Evolutionary conservation across 2,797 vertebrate genomes (phyloP), one percentile per base, ranked within the genome.

Genomic region (Mus caroli): DNA sequence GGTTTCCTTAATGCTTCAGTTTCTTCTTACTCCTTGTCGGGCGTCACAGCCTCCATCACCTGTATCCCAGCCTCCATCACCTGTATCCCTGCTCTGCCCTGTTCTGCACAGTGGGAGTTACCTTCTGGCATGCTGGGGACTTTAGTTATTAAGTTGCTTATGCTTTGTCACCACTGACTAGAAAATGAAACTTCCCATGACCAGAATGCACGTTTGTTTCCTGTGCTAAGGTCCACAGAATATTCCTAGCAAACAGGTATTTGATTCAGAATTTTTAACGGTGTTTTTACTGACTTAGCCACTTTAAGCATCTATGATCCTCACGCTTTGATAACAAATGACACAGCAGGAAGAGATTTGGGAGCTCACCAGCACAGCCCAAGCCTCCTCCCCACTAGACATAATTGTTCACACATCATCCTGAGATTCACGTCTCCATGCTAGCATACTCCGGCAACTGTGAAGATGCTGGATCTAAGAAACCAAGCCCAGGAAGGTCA

Each of bases 381-480:
- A 4, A 37, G 46, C 31, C 2, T 24, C 37, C 13, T 40, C 15
- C 24, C 43, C 34, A 71, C 34, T 8, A 9, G 0, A 40, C 22
- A 26, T 14, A 9, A 17, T 28, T 15, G 0, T 11, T 88, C 46
- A 22, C 22, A 58, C 0, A 34, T 13, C 34, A 54, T 6, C 10
- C n/a, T 64, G 3, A 34, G 20, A 37, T 60, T 7, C 24, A 8
- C 6, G 0, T 3, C 46, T 26, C 24, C 10, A 24, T 0, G 1
- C 13, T 4, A 4, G 12, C 19, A 5, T 1, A 62, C 1, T 20
- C 40, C 3, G 22, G 31, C 5, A 17, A 34, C 13, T 19, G 28
- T 28, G 58, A 67, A 22, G 28, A 62, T 11, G 31, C 14, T 2
- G 0, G 1, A 4, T 28, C n/a, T n/a, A 2, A 3, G n/a, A 88